Base-by-base conservation (phyloP, 2,113 vertebrate species). In the Scomber scombrus region DNA sequence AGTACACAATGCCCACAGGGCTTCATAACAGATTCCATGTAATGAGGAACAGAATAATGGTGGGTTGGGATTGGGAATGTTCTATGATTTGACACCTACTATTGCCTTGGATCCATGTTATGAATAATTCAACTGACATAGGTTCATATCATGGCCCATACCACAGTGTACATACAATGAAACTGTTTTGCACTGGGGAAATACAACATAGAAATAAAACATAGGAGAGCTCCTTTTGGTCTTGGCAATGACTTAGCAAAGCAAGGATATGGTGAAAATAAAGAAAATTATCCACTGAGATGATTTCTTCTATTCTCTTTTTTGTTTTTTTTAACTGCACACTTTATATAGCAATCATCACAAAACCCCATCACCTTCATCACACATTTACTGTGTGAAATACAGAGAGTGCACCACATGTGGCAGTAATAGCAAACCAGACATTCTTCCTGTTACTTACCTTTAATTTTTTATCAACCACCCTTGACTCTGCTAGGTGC, bases 401-500 rank as follows among this genome's bases (percentile, higher is more conserved):
- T 23, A 11, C n/a, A 56, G 23, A 2, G 8, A 31, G 57, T 69
- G 46, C 54, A 46, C 18, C 40, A 73, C 21, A 71, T 57, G 47
- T 52, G 26, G 40, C 31, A 9, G 23, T 58, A 75, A 67, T 46
- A 11, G 6, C 29, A 58, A 10, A 71, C 63, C 16, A 49, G 70
- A 47, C n/a, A 66, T 50, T 69, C 58, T 21, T 70, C 47, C 50
- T 79, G 56, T 29, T 18, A 58, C 69, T 75, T 62, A 78, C 75
- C n/a, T 49, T 43, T 29, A 50, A 49, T 40, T 75, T 75, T 29
- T 56, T 66, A 74, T 82, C 34, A 71, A 71, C 75, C 74, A 73
- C 21, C 4, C 51, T n/a, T 18, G 8, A 15, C 49, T 65, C 57
- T 56, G 56, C 45, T 40, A 58, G 63, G 18, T 57, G 54, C 31